A percentile compares a stretch with the other conserved stretches of the same genome.
These are phyloP conservation scores for Leptopilina myrica DNA, from an alignment of 2,888 invertebrate genomes.

Conservation along the genomic window DNA sequence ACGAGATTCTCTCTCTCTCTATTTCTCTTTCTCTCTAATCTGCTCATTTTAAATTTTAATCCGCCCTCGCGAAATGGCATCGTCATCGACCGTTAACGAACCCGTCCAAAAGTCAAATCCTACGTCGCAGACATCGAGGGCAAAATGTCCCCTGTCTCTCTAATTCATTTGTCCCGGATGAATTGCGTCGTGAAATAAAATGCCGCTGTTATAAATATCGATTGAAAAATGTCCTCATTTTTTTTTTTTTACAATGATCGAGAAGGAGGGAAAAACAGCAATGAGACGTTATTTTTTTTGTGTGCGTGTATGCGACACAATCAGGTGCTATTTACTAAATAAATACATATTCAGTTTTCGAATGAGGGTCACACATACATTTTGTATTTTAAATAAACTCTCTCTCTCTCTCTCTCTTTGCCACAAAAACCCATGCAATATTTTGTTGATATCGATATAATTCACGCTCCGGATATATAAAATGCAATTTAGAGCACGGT, in stretches of 20 bases:
- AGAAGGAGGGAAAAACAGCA: background rate
- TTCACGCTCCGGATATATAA: background rate
- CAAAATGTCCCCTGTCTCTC: background rate
- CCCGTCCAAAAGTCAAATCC: slow-evolving; percentile 42
- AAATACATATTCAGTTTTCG: slow-evolving; percentile 32
- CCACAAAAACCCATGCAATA: slow-evolving; percentile 14
- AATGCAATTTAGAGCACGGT: background rate
- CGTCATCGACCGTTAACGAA: slow-evolving; percentile 44
- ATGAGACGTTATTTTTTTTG: slow-evolving; percentile 3
- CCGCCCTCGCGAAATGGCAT: slow-evolving; percentile 28
- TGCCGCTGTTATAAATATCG: slow-evolving; percentile 45
- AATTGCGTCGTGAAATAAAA: slow-evolving; percentile 41
- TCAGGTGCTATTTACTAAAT: slow-evolving; percentile 33
- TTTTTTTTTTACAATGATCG: no score
- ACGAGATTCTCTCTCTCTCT: background rate
- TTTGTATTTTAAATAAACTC: slow-evolving; percentile 25
- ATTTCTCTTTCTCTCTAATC: slow-evolving; percentile 45
- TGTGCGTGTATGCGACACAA: slow-evolving; percentile 14
- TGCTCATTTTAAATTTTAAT: slow-evolving; percentile 44
- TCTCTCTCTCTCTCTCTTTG: no score
- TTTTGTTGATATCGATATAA: slow-evolving; percentile 29
- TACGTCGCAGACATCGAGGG: slow-evolving; percentile 29
- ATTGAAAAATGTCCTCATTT: background rate
- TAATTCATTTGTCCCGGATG: slow-evolving; percentile 22
- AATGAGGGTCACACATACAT: background rate